Base-by-base conservation (phyloP, 2,113 vertebrate genomes). In the Neodon shergylaensis region DNA sequence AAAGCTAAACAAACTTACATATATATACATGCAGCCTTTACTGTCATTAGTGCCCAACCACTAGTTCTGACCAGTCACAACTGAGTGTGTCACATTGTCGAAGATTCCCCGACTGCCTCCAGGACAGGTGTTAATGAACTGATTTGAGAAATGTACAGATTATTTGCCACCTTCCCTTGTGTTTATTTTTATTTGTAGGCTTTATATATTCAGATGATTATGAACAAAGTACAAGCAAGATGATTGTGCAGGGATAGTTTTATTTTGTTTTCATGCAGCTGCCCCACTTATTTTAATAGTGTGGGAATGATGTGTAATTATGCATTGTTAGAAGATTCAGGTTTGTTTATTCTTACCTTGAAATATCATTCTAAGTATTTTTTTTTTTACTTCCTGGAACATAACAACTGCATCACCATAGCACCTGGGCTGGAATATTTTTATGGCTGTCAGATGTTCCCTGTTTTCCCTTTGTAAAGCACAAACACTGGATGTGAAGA, bases 341-440 rank as follows among this genome's bases (percentile, higher is more conserved):
- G 14, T 72, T 76, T 93, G 47, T 92, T 95, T 92, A 82, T 92
- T 94, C 72, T 88, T 90, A 95, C 47, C 31, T 94, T 96, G 52
- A 94, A 88, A 82, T 91, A 74, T 83, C 76, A 96, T 85, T 93
- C 0, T 65, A 70, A 83, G 33, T 47, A 39, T 49, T 82, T 52
- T 44, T 54, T 54, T 54, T 91, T 49, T 84, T 90, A 39, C 65
- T 92, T 95, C 93, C 44, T 92, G 73, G 26, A 96, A 58, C 39
- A 88, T 1, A 95, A n/a, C 61, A 94, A 61, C 47, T 79, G 2
- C 82, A 74, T 94, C 72, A 52, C 74, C 72, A 83, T 42, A 86
- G 24, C 63, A 83, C 58, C 44, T 91, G 72, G 44, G 24, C 12
- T 91, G 83, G 82, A 85, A 54, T 42, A n/a, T 63, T 68, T 94